Evolutionary conservation across 1,140 invertebrate genomes (phyloP).

Genomic region (Lasioglossum albipes): DNA sequence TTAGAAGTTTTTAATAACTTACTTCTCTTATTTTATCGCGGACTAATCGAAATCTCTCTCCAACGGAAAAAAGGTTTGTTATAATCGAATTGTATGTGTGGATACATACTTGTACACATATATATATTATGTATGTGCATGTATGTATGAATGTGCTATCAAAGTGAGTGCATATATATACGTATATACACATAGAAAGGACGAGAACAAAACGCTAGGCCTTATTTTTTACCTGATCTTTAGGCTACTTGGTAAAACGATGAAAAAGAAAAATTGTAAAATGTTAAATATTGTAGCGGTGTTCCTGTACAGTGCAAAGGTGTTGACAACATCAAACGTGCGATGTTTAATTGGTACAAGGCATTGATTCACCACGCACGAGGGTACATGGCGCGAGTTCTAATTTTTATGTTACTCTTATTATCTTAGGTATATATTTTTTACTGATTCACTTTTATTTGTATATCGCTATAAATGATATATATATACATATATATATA

Average conservation of each 20-base stretch:
- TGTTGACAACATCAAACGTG: slow-evolving; percentile 17
- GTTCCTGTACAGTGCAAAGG: slow-evolving; percentile 54
- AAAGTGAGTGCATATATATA: slow-evolving; percentile 26
- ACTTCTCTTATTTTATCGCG: slow-evolving; percentile 27
- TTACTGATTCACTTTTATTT: slow-evolving; percentile 29
- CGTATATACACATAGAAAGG: slow-evolving; percentile 21
- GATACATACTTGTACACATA: slow-evolving; percentile 26
- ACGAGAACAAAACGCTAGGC: slow-evolving; percentile 33
- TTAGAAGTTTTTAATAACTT: slow-evolving; percentile 40
- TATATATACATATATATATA: background rate
- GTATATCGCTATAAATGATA: background rate
- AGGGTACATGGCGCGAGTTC: slow-evolving; percentile 14
- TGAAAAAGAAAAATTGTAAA: slow-evolving; percentile 8
- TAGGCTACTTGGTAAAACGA: slow-evolving; percentile 27
- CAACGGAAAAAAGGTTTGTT: background rate
- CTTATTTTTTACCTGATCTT: slow-evolving; percentile 57
- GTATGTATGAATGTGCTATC: slow-evolving; percentile 8
- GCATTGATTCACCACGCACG: slow-evolving; percentile 35
- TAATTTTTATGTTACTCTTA: slow-evolving; percentile 38
- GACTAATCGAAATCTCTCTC: background rate
- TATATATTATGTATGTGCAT: slow-evolving; percentile 16
- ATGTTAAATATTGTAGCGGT: slow-evolving; percentile 34
- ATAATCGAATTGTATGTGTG: slow-evolving; percentile 34
- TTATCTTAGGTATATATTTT: slow-evolving; percentile 31
- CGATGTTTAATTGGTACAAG: slow-evolving; percentile 19